A percentile compares a stretch with the other conserved stretches of the same genome.
Conservation (phyloP, 2,113 vertebrate genomes). For the Stigmatopora argus region DNA sequence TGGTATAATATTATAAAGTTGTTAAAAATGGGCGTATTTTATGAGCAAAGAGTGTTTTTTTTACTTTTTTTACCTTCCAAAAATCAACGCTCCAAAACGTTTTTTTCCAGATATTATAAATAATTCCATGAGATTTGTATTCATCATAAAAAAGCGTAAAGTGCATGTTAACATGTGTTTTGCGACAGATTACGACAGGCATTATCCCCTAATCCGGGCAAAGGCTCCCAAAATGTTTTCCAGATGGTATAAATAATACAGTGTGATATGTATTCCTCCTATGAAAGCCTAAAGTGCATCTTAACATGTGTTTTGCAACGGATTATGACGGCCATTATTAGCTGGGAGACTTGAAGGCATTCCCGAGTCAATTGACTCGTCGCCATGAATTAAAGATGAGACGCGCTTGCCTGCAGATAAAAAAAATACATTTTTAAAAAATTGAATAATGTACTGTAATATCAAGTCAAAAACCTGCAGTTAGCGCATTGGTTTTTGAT, state of each 20-base stretch:
- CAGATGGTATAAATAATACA: not conserved
- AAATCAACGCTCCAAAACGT: no score
- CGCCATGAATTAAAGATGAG: not conserved
- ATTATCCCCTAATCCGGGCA: not conserved
- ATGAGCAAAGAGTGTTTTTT: no score
- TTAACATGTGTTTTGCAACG: not conserved
- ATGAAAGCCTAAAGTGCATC: not conserved
- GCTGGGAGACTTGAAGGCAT: not conserved
- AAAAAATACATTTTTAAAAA: not conserved
- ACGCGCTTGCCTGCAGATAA: not conserved
- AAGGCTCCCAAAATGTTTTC: not conserved
- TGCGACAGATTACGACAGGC: no score
- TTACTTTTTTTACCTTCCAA: no score
- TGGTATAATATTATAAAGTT: no score
- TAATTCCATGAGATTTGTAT: no score
- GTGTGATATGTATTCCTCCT: not conserved
- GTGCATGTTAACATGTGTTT: no score
- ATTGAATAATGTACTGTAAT: not conserved
- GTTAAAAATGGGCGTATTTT: no score
- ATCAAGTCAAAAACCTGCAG: not conserved
- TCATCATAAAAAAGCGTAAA: no score
- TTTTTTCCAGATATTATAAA: no score
- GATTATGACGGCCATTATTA: not conserved
- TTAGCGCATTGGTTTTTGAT: conserved; percentile 44
- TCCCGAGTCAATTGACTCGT: not conserved